A percentile compares a stretch with the other conserved stretches of the same genome.
phyloP scores from a whole-genome alignment of 2,113 vertebrate genomes.

The Struthidea cinerea region DNA sequence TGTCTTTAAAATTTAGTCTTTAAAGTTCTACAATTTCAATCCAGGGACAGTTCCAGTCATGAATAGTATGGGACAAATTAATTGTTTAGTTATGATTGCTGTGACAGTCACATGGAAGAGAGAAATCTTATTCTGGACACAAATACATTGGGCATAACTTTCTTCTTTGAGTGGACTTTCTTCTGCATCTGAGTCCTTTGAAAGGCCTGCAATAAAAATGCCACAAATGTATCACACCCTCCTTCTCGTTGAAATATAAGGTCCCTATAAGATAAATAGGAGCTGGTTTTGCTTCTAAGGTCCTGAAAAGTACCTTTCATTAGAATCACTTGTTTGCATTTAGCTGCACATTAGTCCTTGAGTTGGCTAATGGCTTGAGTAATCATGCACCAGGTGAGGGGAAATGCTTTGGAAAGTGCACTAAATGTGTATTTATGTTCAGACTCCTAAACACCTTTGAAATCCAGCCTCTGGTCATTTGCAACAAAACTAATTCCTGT shows the following conservation, averaged over 20 bases:
- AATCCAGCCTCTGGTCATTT: not conserved
- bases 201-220: not conserved
- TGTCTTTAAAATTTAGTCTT: not conserved
- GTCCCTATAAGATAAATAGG: not conserved
- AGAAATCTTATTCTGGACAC: not conserved
- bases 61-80: not conserved
- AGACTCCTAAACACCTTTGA: not conserved
- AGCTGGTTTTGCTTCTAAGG: not conserved
- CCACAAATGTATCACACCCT: accelerated
- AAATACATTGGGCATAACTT: not conserved
- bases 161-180: not conserved
- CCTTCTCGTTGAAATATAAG: not conserved
- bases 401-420: not conserved
- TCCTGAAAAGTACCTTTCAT: not conserved
- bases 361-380: not conserved
- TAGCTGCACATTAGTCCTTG: not conserved
- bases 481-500: not conserved
- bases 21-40: not conserved
- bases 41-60: not conserved
- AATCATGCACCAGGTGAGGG: not conserved
- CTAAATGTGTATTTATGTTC: not conserved
- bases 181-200: not conserved
- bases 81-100: not conserved
- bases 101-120: not conserved
- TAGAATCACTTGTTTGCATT: not conserved